Percentiles rank a stretch among this genome's conserved stretches.
Evolutionary conservation across 2,113 vertebrate genomes (phyloP).

Genomic region (Xiphorhynchus elegans): DNA sequence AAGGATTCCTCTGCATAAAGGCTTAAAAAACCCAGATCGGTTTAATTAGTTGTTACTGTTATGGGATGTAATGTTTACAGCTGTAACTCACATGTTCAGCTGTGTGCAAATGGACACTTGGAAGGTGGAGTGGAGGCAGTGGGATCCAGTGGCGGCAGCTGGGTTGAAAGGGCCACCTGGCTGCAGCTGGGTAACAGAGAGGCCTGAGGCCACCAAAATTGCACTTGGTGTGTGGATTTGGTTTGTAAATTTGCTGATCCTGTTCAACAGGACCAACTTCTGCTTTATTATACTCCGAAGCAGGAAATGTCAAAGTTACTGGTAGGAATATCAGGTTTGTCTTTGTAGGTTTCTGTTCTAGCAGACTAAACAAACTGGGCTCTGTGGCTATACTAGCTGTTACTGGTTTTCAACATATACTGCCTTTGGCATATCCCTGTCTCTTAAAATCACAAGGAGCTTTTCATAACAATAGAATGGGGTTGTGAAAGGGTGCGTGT

Average conservation of each 20-base stretch:
- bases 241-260: rapidly evolving
- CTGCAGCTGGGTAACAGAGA: background rate
- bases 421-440: background rate
- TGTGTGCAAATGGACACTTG: background rate
- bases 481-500: background rate
- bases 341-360: background rate
- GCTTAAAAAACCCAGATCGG: background rate
- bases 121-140: rapidly evolving
- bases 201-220: background rate
- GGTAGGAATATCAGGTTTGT: background rate
- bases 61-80: rapidly evolving
- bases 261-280: background rate
- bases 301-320: background rate
- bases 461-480: background rate
- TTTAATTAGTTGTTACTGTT: background rate
- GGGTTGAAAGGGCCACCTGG: background rate
- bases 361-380: background rate
- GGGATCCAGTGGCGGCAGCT: background rate
- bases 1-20: background rate
- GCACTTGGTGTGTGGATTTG: background rate
- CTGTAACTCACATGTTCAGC: background rate
- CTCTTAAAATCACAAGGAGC: background rate
- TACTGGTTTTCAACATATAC: background rate
- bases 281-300: background rate
- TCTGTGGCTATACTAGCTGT: background rate